These are phyloP conservation scores for Hydrophis major DNA, from an alignment of 2,797 vertebrate species.

Conservation along the genomic window DNA sequence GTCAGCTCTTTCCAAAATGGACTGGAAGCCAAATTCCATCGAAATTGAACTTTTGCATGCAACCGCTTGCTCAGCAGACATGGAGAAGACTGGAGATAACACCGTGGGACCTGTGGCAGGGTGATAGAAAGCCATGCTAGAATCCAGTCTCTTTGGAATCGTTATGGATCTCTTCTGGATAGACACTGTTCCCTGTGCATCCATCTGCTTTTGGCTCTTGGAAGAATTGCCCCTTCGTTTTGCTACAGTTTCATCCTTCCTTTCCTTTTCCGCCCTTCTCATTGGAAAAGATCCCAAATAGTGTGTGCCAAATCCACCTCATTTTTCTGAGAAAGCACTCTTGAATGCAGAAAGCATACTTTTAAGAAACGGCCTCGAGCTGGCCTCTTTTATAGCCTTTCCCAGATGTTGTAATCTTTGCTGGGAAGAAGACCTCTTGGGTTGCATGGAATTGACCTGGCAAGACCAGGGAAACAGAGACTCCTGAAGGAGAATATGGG, in stretches of 20 bases:
- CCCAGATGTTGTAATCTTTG: not conserved
- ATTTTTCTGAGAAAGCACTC: not conserved
- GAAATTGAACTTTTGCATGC: not conserved
- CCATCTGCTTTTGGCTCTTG: not conserved
- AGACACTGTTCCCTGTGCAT: not conserved
- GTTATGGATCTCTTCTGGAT: not conserved
- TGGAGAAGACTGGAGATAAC: not conserved
- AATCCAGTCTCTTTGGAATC: not conserved
- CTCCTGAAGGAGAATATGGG: not conserved
- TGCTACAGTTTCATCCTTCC: not conserved
- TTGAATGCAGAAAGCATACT: fast-evolving
- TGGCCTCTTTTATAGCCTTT: not conserved
- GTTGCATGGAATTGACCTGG: not conserved
- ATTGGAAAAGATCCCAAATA: not conserved
- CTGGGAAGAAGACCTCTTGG: not conserved
- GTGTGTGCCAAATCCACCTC: not conserved
- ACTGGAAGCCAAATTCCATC: not conserved
- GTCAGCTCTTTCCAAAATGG: not conserved
- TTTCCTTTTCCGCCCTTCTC: not conserved
- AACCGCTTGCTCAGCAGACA: not conserved
- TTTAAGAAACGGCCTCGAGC: not conserved
- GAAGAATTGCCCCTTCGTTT: not conserved
- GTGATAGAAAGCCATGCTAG: not conserved
- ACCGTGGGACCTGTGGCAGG: no score
- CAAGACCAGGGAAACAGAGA: not conserved